These are phyloP conservation scores for Stenotaenia linearis DNA, from an alignment of 2,888 invertebrate genomes.

Conservation along the genomic window DNA sequence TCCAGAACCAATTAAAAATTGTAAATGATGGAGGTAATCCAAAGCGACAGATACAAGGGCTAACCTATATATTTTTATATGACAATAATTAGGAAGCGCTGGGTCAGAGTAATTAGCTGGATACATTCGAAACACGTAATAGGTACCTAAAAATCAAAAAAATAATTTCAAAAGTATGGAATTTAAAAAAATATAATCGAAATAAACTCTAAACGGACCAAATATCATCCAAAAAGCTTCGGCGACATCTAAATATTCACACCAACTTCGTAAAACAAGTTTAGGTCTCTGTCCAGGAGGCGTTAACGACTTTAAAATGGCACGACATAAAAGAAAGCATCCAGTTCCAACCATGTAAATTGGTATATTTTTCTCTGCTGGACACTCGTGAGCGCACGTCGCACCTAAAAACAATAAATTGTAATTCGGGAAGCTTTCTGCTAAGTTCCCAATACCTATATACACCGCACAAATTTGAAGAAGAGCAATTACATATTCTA, in stretches of 20 bases:
- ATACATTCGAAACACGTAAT: background rate
- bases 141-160: background rate
- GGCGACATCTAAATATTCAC: background rate
- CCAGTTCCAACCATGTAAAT: conserved; percentile 20
- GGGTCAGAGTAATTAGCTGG: background rate
- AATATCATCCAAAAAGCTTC: background rate
- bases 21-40: background rate
- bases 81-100: background rate
- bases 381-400: background rate
- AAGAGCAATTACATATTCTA: background rate
- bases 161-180: too few species aligned
- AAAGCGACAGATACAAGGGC: background rate
- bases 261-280: background rate
- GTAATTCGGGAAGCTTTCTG: background rate
- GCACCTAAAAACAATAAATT: background rate
- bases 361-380: background rate
- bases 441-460: background rate
- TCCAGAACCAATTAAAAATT: conserved; percentile 1
- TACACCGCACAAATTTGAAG: background rate
- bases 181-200: background rate
- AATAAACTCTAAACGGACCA: background rate
- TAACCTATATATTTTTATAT: background rate
- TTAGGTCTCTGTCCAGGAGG: background rate
- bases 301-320: background rate
- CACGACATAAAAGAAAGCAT: background rate